Evolutionary conservation across 2,888 invertebrate species (phyloP).

Genomic region (Cybosia mesomella): DNA sequence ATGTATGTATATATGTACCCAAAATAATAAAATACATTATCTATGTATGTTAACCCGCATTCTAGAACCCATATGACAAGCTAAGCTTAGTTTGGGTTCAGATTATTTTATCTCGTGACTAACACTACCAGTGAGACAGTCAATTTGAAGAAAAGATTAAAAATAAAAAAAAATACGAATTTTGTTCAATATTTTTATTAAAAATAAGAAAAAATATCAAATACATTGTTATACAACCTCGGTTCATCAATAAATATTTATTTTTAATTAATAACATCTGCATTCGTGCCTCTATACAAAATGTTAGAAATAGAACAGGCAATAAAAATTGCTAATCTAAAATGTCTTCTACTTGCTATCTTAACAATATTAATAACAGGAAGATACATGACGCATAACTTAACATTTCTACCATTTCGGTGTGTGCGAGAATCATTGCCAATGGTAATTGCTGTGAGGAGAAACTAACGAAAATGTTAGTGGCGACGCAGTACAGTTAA

Average conservation of each 20-base stretch:
- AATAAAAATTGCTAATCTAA: conserved; percentile 18
- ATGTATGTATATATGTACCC: too few relatives aligned
- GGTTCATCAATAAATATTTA: conserved; percentile 38
- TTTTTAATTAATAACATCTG: conserved; percentile 36
- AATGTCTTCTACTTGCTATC: neutral
- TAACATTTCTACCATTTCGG: neutral
- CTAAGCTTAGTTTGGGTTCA: too few relatives aligned
- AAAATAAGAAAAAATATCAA: conserved; percentile 42
- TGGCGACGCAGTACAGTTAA: too few relatives aligned
- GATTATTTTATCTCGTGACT: neutral
- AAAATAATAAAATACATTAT: too few relatives aligned
- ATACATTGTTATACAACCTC: conserved; percentile 36
- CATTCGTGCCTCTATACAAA: neutral
- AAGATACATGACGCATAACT: neutral
- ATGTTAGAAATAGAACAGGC: conserved; percentile 17
- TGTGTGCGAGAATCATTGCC: neutral
- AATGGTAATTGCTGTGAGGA: neutral
- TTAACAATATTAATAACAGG: neutral
- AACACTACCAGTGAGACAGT: neutral
- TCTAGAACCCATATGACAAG: too few relatives aligned
- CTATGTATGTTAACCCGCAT: too few relatives aligned
- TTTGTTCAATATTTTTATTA: conserved; percentile 32
- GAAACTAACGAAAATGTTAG: too few relatives aligned
- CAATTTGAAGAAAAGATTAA: neutral
- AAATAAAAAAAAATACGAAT: neutral